Percentiles rank a stretch among this genome's conserved stretches.
Conservation (phyloP, 2,797 vertebrate species). For the Psittacula echo region DNA sequence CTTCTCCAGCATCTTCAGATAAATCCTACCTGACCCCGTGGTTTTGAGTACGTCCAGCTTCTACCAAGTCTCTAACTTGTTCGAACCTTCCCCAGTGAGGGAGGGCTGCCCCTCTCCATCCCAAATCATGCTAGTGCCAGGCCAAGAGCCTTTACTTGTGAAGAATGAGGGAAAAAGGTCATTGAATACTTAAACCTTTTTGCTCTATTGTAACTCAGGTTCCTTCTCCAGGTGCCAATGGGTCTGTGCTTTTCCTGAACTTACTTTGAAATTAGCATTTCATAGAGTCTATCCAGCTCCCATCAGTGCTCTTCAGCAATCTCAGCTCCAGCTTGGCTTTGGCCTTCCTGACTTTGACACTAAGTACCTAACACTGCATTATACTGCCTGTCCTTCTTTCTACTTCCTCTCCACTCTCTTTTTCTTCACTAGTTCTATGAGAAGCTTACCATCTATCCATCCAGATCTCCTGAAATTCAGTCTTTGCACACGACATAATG, state of each 20-base stretch:
- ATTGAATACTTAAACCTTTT: not conserved
- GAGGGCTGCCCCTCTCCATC: not conserved
- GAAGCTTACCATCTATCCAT: not conserved
- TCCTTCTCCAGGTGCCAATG: not conserved
- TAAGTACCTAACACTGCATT: not conserved
- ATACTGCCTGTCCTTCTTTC: not conserved
- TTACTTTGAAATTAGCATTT: not conserved
- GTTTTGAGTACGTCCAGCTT: not conserved
- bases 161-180: not conserved
- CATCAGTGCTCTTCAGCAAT: not conserved
- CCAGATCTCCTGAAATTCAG: not conserved
- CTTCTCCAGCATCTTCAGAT: not conserved
- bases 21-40: not conserved
- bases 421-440: not conserved
- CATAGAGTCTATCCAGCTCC: not conserved
- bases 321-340: not conserved
- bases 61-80: not conserved
- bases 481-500: not conserved
- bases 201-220: not conserved
- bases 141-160: not conserved
- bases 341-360: not conserved
- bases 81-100: not conserved
- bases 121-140: not conserved
- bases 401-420: not conserved
- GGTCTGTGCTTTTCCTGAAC: not conserved